These are phyloP conservation scores for Huso huso DNA, from an alignment of 2,797 vertebrate genomes.

Conservation along the genomic window DNA sequence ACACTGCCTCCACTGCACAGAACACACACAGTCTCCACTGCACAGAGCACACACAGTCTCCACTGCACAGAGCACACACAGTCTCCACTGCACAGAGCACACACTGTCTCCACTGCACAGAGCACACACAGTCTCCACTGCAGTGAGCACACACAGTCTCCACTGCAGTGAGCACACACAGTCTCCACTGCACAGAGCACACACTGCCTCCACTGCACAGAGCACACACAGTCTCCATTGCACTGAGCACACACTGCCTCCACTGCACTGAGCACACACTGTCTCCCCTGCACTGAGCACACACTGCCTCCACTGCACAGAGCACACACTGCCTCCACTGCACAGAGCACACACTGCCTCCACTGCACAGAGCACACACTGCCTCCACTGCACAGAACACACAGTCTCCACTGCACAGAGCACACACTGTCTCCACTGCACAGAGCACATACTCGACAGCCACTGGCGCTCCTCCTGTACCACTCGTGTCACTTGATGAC, in stretches of 20 bases:
- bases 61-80: constrained; percentile 3
- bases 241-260: constrained; percentile 16
- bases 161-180: constrained; percentile 3
- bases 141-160: constrained; percentile 6
- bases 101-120: too few relatives aligned
- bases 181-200: not conserved
- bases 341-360: too few relatives aligned
- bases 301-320: constrained; percentile 33
- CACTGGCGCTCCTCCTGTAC: constrained; percentile 23
- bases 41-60: constrained; percentile 8
- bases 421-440: constrained; percentile 7
- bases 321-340: constrained; percentile 3
- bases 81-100: too few relatives aligned
- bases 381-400: too few relatives aligned
- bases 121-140: constrained; percentile 28
- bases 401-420: not conserved
- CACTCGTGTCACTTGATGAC: too few relatives aligned
- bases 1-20: constrained; percentile 34
- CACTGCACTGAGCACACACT: constrained; percentile 34
- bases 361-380: too few relatives aligned
- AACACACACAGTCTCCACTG: constrained; percentile 32
- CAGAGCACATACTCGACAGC: constrained; percentile 13
- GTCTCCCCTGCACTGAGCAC: constrained; percentile 35
- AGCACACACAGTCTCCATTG: too few relatives aligned
- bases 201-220: not conserved